Evolutionary conservation across 2,113 vertebrate species (phyloP), one percentile per base, ranked within the genome.

Genomic region (Sorex araneus): DNA sequence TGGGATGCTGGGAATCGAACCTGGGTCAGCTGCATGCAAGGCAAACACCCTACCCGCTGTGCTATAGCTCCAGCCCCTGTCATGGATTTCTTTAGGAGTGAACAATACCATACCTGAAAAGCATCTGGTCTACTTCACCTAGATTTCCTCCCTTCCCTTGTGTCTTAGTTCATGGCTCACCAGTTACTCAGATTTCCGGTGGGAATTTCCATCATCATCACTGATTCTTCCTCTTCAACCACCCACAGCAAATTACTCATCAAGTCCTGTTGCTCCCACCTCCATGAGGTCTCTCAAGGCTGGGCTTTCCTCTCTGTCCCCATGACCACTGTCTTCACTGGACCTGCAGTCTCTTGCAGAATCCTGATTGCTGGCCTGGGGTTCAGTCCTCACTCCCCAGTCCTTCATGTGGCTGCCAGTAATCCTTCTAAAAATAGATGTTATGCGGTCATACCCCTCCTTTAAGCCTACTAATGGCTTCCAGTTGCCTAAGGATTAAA

Each of bases 401-500:
- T 87, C 47, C 86, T 86, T 21, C 69, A 8, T 5, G 10, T 45
- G n/a, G 4, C 73, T 77, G 63, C 74, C 77, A 32, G 23, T 69
- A 54, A 79, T 64, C 64, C 21, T 92, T 84, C 80, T 84, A 32
- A 27, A 88, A 91, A 54, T 64, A 77, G 70, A 71, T n/a, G 50
- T 77, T 2, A 57, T 80, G 71, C 60, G 4, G 8, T 78, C 78
- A 79, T 23, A 71, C 28, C 36, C 4, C 40, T 91, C 57, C 32
- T 64, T 66, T 74, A 57, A 84, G 40, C 30, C 69, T 18, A 15
- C 47, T 47, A 19, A 32, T 73, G 74, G 34, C 25, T 71, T 90
- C n/a, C 40, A 32, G 34, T 67, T 70, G 13, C 84, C 82, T 67
- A 88, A 85, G 75, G 54, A 79, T 93, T 92, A 93, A 81, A 91